Evolutionary conservation across 2,113 vertebrate genomes (phyloP), one percentile per base, ranked within the genome.

Genomic region (Dicrurus megarhynchus): DNA sequence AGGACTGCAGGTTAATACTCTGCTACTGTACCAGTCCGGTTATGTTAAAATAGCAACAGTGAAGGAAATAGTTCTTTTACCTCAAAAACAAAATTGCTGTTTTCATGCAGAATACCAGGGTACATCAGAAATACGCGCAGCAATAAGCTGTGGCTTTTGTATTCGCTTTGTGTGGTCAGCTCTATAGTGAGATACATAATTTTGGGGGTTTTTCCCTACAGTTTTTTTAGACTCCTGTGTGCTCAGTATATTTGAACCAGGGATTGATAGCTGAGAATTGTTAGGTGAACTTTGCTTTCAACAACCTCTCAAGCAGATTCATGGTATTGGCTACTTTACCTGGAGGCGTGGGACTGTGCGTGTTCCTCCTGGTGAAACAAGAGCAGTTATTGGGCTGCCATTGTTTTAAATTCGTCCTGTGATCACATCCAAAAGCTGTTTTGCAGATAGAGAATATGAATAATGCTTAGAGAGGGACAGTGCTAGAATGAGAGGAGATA

Each of bases 171-270:
- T 88, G 13, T 71, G 35, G 18, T 85, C 22, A 27, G 30, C 53
- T 77, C 14, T 26, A 0, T 68, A 82, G 75, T 55, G 35, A 65
- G 56, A 41, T 42, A 37, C 0, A 2, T 44, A 21, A 78, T 61
- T 80, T 73, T 8, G 23, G 13, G 11, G 0, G 0, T 2, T 18
- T 11, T 57, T 75, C 23, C 16, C 35, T 93, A 4, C 27, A 49
- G 16, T 33, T 60, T 57, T 28, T 85, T 89, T 30, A 59, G 53
- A 32, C 21, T 20, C 23, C 2, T 30, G 11, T 33, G 28, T 70
- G 22, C 41, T 39, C 12, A 37, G 5, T 67, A 5, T 78, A 41
- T 56, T 89, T 82, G 53, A 84, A 35, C 21, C 27, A 39, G 33
- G 26, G 28, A 9, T 68, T 46, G 53, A 17, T 90, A 55, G 16